Evolutionary conservation across 2,888 invertebrate genomes (phyloP).

Genomic region (Drosophila mimica): DNA sequence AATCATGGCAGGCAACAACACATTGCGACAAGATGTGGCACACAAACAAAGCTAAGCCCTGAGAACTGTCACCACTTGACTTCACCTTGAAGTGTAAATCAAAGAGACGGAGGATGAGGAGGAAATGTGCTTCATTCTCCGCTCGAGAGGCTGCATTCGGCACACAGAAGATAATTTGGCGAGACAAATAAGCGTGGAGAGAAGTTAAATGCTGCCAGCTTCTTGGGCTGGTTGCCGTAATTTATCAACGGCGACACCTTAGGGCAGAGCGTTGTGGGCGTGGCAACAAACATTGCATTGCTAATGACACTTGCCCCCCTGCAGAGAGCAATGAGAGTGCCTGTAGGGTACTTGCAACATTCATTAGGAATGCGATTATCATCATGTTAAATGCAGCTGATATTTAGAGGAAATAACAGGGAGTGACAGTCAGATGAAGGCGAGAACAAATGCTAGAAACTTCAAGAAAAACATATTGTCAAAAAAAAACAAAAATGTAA

Average conservation of each 20-base stretch:
- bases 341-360: conserved; percentile 11
- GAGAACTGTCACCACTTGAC: conserved; percentile 39
- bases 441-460: background rate
- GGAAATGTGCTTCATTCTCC: conserved; percentile 5
- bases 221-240: conserved; percentile 18
- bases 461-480: background rate
- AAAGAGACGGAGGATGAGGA: conserved; percentile 2
- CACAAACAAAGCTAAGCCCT: conserved; percentile 35
- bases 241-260: conserved; percentile 38
- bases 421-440: background rate
- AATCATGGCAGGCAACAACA: conserved; percentile 46
- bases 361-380: conserved; percentile 21
- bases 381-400: conserved; percentile 3
- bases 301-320: conserved; percentile 32
- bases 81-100: conserved; percentile 45
- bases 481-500: background rate
- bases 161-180: conserved; percentile 51
- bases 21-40: conserved; percentile 54
- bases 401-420: background rate
- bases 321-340: conserved; percentile 3
- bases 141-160: conserved; percentile 44
- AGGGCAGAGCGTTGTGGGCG: conserved; percentile 27
- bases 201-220: conserved; percentile 35
- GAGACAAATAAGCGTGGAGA: conserved; percentile 49
- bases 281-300: conserved; percentile 34